phyloP scores from a whole-genome alignment of 2,113 vertebrate species.

The Lycaon pictus region DNA sequence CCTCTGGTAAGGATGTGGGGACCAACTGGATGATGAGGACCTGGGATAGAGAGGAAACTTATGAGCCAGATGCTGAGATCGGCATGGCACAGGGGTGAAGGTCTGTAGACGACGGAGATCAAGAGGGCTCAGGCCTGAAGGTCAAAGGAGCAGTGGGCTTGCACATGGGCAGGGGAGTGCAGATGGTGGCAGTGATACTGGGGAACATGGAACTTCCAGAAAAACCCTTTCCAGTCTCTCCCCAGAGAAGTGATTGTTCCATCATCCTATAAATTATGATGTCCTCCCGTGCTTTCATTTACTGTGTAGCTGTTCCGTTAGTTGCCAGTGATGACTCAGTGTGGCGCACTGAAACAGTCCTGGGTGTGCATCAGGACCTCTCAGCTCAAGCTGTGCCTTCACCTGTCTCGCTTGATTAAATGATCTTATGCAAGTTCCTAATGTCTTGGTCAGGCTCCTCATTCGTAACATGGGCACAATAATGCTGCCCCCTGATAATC shows the following conservation, averaged over 20 bases:
- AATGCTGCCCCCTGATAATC: background rate
- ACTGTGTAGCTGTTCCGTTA: background rate
- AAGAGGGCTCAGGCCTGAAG: background rate
- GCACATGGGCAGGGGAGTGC: background rate
- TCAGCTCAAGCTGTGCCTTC: background rate
- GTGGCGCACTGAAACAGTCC: background rate
- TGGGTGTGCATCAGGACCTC: background rate
- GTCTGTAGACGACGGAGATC: background rate
- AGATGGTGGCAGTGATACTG: accelerated
- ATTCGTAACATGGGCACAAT: background rate
- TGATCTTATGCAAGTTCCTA: background rate
- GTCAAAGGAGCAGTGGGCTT: accelerated
- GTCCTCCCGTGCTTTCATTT: too few relatives aligned
- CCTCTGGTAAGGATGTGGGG: accelerated
- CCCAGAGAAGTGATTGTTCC: background rate
- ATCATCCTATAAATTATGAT: accelerated
- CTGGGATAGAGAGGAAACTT: background rate
- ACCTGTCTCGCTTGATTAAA: background rate
- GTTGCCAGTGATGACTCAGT: background rate
- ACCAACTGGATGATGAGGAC: accelerated
- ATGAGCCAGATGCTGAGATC: background rate
- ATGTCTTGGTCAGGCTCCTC: background rate
- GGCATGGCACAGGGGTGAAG: accelerated
- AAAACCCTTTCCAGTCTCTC: background rate
- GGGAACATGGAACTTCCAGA: too few relatives aligned